Conservation (phyloP, 35 echinoderm and acorn worm genomes). For the Heliocidaris erythrogramma region DNA sequence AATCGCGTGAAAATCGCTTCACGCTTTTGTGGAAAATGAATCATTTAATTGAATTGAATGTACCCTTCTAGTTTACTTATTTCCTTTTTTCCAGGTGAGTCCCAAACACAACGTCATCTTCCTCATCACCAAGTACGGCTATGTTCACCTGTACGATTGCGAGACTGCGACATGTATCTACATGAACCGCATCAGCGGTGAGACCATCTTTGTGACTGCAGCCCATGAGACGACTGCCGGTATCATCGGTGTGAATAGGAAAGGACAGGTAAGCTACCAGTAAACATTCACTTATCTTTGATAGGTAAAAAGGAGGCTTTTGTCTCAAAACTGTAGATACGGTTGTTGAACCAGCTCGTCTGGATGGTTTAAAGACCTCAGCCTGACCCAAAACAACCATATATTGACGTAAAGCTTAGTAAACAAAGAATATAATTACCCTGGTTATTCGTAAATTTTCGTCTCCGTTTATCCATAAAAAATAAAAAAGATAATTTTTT, state of each 20-base stretch:
- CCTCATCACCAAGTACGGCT: constrained; percentile 98
- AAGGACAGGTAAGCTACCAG: constrained; percentile 82
- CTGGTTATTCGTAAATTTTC: too few species aligned
- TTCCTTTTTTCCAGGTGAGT: constrained; percentile 59
- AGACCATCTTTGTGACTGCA: constrained; percentile 98
- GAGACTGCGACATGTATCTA: constrained; percentile 96
- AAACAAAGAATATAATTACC: too few species aligned
- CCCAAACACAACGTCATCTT: constrained; percentile 77
- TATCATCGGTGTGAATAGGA: constrained; percentile 98
- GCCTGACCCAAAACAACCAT: too few species aligned
- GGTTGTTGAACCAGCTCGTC: too few species aligned
- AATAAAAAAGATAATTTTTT: too few species aligned
- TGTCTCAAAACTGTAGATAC: too few species aligned
- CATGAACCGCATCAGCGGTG: constrained; percentile 99
- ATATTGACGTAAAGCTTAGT: too few species aligned
- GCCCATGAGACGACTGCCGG: constrained; percentile 86
- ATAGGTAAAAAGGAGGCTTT: too few species aligned
- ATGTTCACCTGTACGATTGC: constrained; percentile 94
- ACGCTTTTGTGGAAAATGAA: neutral
- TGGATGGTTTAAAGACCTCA: too few species aligned
- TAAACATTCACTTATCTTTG: neutral
- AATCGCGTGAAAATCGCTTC: neutral
- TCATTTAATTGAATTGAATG: neutral
- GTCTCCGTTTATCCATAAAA: too few species aligned
- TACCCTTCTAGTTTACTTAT: neutral